Percentiles rank a stretch among this genome's conserved stretches.
These are phyloP conservation scores for rat (Rattus norvegicus) DNA, from an alignment of 2,113 vertebrate species.

Conservation along the genomic window DNA sequence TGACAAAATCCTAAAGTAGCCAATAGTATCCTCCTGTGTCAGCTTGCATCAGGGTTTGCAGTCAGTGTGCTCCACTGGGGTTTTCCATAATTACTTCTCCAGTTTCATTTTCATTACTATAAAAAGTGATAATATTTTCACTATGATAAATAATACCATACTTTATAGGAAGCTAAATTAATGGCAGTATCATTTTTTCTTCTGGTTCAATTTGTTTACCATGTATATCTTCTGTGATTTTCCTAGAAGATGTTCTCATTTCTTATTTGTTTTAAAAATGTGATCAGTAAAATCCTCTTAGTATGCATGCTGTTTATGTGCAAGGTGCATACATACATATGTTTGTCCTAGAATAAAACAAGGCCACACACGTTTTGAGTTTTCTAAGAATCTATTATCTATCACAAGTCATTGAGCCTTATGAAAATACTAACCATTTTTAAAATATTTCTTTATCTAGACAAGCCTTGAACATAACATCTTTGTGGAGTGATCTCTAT, in stretches of 20 bases:
- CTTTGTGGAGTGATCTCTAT: not conserved
- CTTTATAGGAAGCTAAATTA: not conserved
- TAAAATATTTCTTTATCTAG: conserved; percentile 37
- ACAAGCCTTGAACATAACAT: not conserved
- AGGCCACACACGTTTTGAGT: not conserved
- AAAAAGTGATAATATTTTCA: not conserved
- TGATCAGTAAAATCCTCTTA: not conserved
- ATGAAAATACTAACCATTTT: not conserved
- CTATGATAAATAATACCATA: not conserved
- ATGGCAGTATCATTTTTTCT: not conserved
- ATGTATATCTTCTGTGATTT: not conserved
- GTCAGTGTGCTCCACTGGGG: not conserved
- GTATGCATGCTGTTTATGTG: not conserved
- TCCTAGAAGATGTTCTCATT: not conserved
- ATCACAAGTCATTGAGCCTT: not conserved
- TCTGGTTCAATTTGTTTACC: not conserved
- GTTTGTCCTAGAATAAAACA: conserved; percentile 38
- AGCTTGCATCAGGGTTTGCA: not conserved
- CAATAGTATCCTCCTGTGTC: not conserved
- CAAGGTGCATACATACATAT: not conserved
- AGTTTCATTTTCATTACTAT: not conserved
- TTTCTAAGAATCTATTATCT: conserved; percentile 24
- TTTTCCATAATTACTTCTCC: not conserved
- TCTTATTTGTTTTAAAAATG: conserved; percentile 4
- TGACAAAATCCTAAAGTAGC: not conserved